Base-by-base conservation (phyloP, 2,888 invertebrate genomes). In the Macropis europaea region DNA sequence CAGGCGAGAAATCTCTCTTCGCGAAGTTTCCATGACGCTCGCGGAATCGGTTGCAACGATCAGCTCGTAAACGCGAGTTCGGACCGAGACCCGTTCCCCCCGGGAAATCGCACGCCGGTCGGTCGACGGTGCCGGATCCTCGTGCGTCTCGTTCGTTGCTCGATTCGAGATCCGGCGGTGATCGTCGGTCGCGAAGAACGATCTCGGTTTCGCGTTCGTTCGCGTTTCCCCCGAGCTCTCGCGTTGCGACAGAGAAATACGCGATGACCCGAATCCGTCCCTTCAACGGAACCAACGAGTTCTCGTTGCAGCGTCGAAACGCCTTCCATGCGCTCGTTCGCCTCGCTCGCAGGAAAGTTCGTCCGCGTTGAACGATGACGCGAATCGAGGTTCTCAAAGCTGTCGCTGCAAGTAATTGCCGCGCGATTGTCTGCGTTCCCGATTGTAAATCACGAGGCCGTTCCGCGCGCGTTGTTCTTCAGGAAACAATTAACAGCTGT, bases 401-500 rank as follows among this genome's bases (percentile, higher is more conserved):
- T 24, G 28, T 4, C 7, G 17, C 32, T 43, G 11, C 50, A 0
- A 22, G 32, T 36, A 45, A 71, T 57, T 43, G 26, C 38, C 15
- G 17, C 7, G 28, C 42, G 30, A 63, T 71, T 48, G 54, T 63
- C 40, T 36, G 5, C 59, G 28, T 17, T 34, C 54, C 7, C 47
- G 38, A 32, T 57, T 45, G 57, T 36, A 53, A 71, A 32, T 30
- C 54, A 26, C 48, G 42, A 19, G n/a, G 32, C 26, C 53, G 36
- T 54, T 42, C 57, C 36, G 13, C 40, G 63, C 26, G 43, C n/a
- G n/a, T n/a, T n/a, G n/a, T 43, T 57, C 60, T 50, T 52, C 60
- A 53, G 64, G 64, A 73, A 73, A 68, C 62, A 74, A 73, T 73
- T 73, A 73, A 59, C 74, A 59, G 32, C 34, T 36, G 43, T 61